phyloP scores from a whole-genome alignment of 1,140 invertebrate species.

The Glossosoma conforme region DNA sequence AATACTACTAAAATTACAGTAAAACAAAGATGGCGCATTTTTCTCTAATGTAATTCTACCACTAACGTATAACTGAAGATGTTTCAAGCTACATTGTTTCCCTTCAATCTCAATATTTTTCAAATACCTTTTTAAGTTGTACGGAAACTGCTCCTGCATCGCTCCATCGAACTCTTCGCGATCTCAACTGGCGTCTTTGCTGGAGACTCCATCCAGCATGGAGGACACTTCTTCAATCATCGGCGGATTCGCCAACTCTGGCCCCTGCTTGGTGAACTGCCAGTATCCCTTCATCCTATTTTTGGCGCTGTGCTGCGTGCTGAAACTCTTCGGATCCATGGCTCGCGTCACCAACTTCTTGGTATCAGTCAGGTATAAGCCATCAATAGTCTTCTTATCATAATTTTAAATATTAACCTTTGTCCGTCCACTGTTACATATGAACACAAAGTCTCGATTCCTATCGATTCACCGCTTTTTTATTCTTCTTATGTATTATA shows the following conservation, averaged over 20 bases:
- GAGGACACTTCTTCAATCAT: not conserved
- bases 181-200: not conserved
- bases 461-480: too few relatives aligned
- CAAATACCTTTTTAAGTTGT: constrained; percentile 36
- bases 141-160: constrained; percentile 56
- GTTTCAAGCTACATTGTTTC: too few relatives aligned
- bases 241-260: constrained; percentile 50
- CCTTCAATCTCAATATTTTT: not conserved
- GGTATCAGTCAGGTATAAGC: constrained; percentile 60
- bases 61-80: too few relatives aligned
- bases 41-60: too few relatives aligned
- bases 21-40: too few relatives aligned
- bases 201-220: not conserved
- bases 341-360: constrained; percentile 65
- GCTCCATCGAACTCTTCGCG: constrained; percentile 18
- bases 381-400: too few relatives aligned
- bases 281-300: constrained; percentile 61
- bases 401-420: too few relatives aligned
- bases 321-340: constrained; percentile 63
- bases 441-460: too few relatives aligned
- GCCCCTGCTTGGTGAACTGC: constrained; percentile 64
- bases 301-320: constrained; percentile 59
- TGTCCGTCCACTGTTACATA: too few relatives aligned
- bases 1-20: too few relatives aligned
- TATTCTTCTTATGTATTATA: too few relatives aligned